phyloP scores from a whole-genome alignment of 35 echinoderm and acorn worm genomes.

The Ophioderma brevispina region DNA sequence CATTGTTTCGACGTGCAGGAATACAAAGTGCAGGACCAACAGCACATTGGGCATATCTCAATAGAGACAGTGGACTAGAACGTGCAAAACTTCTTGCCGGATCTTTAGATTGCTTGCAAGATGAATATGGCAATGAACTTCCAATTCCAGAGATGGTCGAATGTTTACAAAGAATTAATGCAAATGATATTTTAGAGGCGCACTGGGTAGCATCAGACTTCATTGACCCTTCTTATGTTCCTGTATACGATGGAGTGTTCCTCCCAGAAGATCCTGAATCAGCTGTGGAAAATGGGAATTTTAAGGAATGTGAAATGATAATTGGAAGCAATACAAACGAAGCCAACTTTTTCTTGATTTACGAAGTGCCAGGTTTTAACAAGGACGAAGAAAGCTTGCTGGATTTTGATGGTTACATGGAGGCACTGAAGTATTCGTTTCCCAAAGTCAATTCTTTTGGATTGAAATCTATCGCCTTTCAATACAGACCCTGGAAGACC shows the following conservation, averaged over 20 bases:
- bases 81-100: constrained; percentile 65
- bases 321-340: constrained; percentile 89
- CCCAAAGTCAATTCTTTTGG: constrained; percentile 69
- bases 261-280: constrained; percentile 60
- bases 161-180: constrained; percentile 56
- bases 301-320: constrained; percentile 75
- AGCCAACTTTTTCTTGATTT: constrained; percentile 81
- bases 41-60: constrained; percentile 71
- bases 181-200: constrained; percentile 25
- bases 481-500: constrained; percentile 81
- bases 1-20: constrained; percentile 68
- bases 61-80: constrained; percentile 30
- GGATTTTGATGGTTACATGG: constrained; percentile 43
- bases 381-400: constrained; percentile 63
- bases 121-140: constrained; percentile 33
- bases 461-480: constrained; percentile 76
- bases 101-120: constrained; percentile 51
- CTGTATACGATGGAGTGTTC: constrained; percentile 89
- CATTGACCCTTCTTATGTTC: constrained; percentile 72
- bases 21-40: constrained; percentile 72
- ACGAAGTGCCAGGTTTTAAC: constrained; percentile 64
- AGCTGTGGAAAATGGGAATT: constrained; percentile 36
- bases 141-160: constrained; percentile 31
- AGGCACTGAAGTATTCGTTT: constrained; percentile 54
- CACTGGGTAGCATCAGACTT: constrained; percentile 60